Evolutionary conservation across 2,888 invertebrate genomes (phyloP).

Genomic region (Portevinia maculata): DNA sequence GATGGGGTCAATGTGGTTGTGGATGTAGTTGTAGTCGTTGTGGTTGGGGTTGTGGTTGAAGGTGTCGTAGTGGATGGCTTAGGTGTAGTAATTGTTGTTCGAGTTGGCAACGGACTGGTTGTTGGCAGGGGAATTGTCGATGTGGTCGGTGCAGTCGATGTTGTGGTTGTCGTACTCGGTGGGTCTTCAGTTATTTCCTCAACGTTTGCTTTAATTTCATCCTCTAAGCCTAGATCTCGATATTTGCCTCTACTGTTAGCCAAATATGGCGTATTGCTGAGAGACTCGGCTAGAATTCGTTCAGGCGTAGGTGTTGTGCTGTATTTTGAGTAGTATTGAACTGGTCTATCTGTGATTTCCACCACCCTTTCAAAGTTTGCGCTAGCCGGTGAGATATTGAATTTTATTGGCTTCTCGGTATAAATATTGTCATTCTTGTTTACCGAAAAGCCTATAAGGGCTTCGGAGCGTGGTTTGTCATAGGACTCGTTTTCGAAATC

Average conservation of each 20-base stretch:
- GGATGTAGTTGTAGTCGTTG: slow-evolving; percentile 79
- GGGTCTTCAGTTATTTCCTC: slow-evolving; percentile 78
- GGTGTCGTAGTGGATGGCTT: slow-evolving; percentile 78
- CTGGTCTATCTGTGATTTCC: slow-evolving; percentile 78
- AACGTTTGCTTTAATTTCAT: slow-evolving; percentile 78
- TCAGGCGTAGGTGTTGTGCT: slow-evolving; percentile 79
- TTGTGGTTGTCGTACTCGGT: slow-evolving; percentile 80
- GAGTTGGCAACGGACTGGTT: slow-evolving; percentile 33
- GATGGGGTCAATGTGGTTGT: slow-evolving; percentile 50
- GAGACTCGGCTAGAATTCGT: slow-evolving; percentile 78
- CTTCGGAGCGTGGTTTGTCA: slow-evolving; percentile 79
- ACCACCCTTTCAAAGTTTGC: slow-evolving; percentile 71
- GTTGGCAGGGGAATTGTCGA: slow-evolving; percentile 56
- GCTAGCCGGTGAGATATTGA: slow-evolving; percentile 75
- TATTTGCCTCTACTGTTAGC: slow-evolving; percentile 76
- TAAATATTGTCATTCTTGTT: slow-evolving; percentile 78
- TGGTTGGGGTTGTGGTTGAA: slow-evolving; percentile 63
- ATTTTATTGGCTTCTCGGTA: slow-evolving; percentile 62
- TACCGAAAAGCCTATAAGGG: slow-evolving; percentile 77
- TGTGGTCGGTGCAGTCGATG: slow-evolving; percentile 75
- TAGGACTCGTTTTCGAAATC: slow-evolving; percentile 61
- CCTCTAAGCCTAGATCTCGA: slow-evolving; percentile 78
- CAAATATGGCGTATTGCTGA: slow-evolving; percentile 81
- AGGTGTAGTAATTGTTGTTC: slow-evolving; percentile 56
- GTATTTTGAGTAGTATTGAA: slow-evolving; percentile 80